phyloP scores from a whole-genome alignment of 2,797 vertebrate species.

The Ptychadena robeensis region DNA sequence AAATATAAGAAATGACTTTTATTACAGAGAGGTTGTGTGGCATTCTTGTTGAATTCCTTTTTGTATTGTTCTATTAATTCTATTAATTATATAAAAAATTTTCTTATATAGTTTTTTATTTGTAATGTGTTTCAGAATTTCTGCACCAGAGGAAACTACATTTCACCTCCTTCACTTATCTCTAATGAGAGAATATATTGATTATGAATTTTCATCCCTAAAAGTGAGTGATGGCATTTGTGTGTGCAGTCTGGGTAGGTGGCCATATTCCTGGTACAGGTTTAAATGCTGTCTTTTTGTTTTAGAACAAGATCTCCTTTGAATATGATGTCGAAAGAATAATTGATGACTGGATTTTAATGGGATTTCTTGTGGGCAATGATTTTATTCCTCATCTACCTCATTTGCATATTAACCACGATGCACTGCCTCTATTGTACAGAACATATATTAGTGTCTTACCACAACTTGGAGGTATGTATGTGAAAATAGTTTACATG shows the following conservation, averaged over 20 bases:
- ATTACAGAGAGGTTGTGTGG: no score
- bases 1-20: no score
- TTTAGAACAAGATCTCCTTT: constrained; percentile 85
- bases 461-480: constrained; percentile 89
- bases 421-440: constrained; percentile 94
- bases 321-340: constrained; percentile 93
- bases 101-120: not conserved
- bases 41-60: no score
- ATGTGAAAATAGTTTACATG: not conserved
- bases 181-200: constrained; percentile 97
- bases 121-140: constrained; percentile 79
- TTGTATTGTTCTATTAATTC: no score
- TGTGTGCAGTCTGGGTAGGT: not conserved
- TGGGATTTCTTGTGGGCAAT: constrained; percentile 98
- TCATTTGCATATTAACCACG: constrained; percentile 97
- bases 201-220: constrained; percentile 94
- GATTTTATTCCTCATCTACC: constrained; percentile 99
- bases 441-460: constrained; percentile 91
- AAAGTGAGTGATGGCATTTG: constrained; percentile 78
- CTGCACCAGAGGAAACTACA: constrained; percentile 96
- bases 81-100: no score
- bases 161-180: constrained; percentile 97
- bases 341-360: constrained; percentile 99
- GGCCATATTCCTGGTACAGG: constrained; percentile 43
- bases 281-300: constrained; percentile 14